These are phyloP conservation scores for Takifugu flavidus DNA, from an alignment of 2,113 vertebrate species.

Conservation along the genomic window DNA sequence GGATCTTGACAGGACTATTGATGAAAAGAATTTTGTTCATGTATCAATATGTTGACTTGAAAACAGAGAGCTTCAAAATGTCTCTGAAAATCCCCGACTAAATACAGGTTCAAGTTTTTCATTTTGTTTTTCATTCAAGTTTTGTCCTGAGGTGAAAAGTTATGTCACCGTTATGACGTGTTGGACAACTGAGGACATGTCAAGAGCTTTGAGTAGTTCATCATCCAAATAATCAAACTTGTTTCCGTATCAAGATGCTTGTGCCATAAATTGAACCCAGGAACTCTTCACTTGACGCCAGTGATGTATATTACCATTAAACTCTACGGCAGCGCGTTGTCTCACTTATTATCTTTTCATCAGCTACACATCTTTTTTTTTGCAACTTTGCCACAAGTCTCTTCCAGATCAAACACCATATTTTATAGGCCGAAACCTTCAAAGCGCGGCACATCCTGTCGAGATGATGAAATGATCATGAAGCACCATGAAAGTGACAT, in stretches of 20 bases:
- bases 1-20: too few species aligned
- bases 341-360: constrained; percentile 33
- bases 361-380: constrained; percentile 23
- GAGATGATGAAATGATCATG: constrained; percentile 68
- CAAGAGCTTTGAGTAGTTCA: background rate
- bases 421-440: constrained; percentile 48
- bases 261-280: too few species aligned
- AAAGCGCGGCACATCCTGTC: constrained; percentile 53
- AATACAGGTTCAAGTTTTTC: too few species aligned
- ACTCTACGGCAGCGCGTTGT: background rate
- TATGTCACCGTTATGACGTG: background rate
- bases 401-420: constrained; percentile 51
- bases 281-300: too few species aligned
- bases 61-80: too few species aligned
- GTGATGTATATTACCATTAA: too few species aligned
- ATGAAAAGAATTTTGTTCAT: too few species aligned
- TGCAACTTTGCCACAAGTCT: constrained; percentile 39
- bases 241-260: too few species aligned
- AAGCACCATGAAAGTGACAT: constrained; percentile 63
- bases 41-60: too few species aligned
- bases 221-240: too few species aligned
- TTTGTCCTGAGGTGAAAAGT: background rate
- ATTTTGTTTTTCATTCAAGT: too few species aligned
- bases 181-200: background rate
- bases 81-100: too few species aligned